Conservation (phyloP, 2,888 invertebrate genomes). For the Cheilosia scutellata region DNA sequence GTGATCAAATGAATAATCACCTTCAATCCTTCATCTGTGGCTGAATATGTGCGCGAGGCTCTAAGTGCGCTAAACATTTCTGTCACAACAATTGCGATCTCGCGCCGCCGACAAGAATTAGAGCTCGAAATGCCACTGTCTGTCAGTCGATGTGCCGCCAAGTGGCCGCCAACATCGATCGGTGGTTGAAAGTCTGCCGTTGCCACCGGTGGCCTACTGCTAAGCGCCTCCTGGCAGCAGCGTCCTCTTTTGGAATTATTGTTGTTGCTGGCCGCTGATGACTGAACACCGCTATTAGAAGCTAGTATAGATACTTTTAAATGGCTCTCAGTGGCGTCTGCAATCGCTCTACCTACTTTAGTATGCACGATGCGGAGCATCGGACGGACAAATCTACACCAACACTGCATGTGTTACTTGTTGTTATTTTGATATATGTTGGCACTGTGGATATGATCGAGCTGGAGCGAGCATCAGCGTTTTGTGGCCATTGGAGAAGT, state of each 20-base stretch:
- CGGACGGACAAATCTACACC: conserved; percentile 52
- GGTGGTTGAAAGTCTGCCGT: conserved; percentile 33
- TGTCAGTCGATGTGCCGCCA: conserved; percentile 64
- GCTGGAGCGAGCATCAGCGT: conserved; percentile 24
- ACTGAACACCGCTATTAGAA: conserved; percentile 17
- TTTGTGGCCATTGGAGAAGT: conserved; percentile 7
- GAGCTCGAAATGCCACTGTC: conserved; percentile 74
- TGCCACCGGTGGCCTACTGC: neutral
- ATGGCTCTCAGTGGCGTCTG: conserved; percentile 53
- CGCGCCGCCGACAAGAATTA: conserved; percentile 73
- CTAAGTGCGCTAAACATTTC: conserved; percentile 60
- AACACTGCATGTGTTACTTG: conserved; percentile 53
- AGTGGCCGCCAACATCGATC: conserved; percentile 60
- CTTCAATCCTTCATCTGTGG: conserved; percentile 70
- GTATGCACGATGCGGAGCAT: conserved; percentile 61
- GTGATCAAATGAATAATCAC: conserved; percentile 75
- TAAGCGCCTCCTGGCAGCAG: conserved; percentile 55
- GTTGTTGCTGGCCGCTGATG: conserved; percentile 17
- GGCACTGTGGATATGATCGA: conserved; percentile 63
- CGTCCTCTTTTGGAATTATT: conserved; percentile 27
- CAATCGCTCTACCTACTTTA: conserved; percentile 55
- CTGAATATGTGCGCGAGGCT: conserved; percentile 38
- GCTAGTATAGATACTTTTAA: conserved; percentile 37
- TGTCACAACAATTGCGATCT: conserved; percentile 74
- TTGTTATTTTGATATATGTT: conserved; percentile 67